These are phyloP conservation scores for Drosophila siamana DNA, from an alignment of 2,888 invertebrate species.

Conservation along the genomic window DNA sequence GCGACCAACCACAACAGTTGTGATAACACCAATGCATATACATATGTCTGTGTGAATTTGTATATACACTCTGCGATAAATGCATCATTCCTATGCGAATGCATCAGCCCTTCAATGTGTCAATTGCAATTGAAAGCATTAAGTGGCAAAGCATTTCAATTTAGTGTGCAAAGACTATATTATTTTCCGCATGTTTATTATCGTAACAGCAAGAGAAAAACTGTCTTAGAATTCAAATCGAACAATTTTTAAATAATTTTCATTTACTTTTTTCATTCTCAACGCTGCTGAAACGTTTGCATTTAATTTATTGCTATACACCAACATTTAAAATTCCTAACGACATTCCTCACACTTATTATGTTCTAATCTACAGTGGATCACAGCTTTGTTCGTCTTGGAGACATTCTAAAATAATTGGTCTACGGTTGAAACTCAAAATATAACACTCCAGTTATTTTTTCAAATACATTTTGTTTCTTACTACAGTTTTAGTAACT, in stretches of 20 bases:
- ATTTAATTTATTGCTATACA: too few relatives aligned
- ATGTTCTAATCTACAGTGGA: background rate
- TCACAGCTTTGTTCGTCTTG: background rate
- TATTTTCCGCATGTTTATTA: background rate
- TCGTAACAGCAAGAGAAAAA: too few relatives aligned
- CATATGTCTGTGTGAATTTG: background rate
- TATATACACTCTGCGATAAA: background rate
- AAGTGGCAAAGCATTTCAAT: too few relatives aligned
- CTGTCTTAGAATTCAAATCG: background rate
- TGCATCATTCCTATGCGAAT: constrained; percentile 2
- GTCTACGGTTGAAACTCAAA: too few relatives aligned
- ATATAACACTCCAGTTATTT: too few relatives aligned
- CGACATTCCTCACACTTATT: background rate
- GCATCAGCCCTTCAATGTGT: background rate
- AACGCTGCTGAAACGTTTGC: too few relatives aligned
- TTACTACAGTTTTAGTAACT: background rate
- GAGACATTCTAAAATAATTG: too few relatives aligned
- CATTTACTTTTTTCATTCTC: background rate
- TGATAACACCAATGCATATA: constrained; percentile 13
- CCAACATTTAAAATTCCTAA: background rate
- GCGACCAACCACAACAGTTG: constrained; percentile 24
- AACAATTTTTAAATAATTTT: background rate
- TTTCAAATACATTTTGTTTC: too few relatives aligned
- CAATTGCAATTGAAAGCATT: background rate
- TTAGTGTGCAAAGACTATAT: too few relatives aligned